Percentiles rank a stretch among this genome's conserved stretches.
Evolutionary conservation across 2,888 invertebrate genomes (phyloP).

Genomic region (Fragum fragum): DNA sequence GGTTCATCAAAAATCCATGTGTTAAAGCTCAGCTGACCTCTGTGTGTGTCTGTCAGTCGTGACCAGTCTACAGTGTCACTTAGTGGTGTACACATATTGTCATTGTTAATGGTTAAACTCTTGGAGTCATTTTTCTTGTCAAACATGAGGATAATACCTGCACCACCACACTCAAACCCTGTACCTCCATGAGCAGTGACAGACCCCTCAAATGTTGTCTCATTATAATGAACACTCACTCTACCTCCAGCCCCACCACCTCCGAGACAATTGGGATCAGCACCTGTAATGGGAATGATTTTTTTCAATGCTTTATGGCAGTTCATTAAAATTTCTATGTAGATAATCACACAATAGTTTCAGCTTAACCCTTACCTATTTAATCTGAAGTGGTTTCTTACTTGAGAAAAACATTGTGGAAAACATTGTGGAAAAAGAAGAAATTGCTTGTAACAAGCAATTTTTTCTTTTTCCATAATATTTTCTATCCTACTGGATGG

Average conservation of each 20-base stretch:
- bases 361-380: no score
- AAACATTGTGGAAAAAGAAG: no score
- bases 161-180: conserved; percentile 79
- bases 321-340: no score
- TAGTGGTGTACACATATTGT: conserved; percentile 70
- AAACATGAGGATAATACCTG: conserved; percentile 72
- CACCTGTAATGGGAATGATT: background rate
- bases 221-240: conserved; percentile 71
- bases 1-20: conserved; percentile 76
- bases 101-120: conserved; percentile 73
- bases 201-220: conserved; percentile 64
- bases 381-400: no score
- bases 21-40: conserved; percentile 74
- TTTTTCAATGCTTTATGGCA: no score
- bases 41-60: conserved; percentile 66
- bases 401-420: no score
- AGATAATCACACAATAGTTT: no score
- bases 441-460: no score
- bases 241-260: conserved; percentile 81
- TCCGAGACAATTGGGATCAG: conserved; percentile 66
- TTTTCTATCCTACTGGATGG: no score
- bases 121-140: conserved; percentile 50
- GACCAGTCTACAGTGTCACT: conserved; percentile 68
- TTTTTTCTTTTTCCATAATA: no score
- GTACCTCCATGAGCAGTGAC: conserved; percentile 71